Conservation (phyloP, 2,113 vertebrate genomes). For the Strix aluco region DNA sequence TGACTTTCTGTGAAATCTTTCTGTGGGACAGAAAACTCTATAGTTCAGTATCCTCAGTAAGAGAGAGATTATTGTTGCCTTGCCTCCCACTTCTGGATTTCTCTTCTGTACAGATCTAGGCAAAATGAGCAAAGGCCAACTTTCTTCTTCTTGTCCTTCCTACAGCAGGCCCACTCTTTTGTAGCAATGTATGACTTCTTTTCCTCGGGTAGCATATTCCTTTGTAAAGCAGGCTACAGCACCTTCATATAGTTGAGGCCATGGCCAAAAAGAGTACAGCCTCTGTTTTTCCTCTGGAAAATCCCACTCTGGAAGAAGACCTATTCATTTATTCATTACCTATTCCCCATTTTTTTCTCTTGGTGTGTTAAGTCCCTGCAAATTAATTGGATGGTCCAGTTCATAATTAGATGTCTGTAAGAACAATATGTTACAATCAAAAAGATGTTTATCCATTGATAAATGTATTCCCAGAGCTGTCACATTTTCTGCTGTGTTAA, state of each 20-base stretch:
- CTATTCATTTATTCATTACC: neutral
- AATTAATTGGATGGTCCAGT: neutral
- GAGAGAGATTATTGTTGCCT: neutral
- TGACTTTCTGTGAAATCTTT: neutral
- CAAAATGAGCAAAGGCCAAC: neutral
- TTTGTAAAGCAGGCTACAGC: neutral
- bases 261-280: neutral
- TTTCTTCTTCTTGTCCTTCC: neutral
- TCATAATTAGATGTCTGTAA: neutral
- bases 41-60: neutral
- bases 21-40: neutral
- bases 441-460: neutral
- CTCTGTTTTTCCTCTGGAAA: neutral
- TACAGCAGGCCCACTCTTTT: neutral
- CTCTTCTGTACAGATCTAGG: neutral
- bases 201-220: neutral
- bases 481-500: neutral
- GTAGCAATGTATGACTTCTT: neutral
- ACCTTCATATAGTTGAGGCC: neutral
- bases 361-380: rapidly evolving
- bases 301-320: neutral
- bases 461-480: neutral
- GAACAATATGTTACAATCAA: neutral
- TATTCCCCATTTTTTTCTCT: neutral
- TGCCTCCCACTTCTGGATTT: neutral